Conservation (phyloP, 2,113 vertebrate species). For the Boulengeromyrus knoepffleri region DNA sequence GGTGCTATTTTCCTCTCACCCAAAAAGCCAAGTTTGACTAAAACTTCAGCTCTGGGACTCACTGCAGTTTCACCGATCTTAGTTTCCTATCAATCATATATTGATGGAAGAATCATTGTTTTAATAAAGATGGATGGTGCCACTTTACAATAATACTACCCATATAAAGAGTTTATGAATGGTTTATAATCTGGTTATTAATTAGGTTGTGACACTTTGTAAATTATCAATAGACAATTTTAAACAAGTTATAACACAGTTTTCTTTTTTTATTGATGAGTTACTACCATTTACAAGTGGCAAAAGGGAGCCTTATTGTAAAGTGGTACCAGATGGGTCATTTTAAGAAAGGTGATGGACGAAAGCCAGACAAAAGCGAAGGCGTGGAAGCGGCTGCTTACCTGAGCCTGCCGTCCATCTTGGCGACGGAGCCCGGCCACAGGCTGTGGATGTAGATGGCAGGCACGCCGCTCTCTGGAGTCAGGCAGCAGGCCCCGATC, state of each 20-base stretch:
- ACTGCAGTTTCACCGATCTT: background rate
- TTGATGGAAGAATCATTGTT: background rate
- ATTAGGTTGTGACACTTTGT: no score
- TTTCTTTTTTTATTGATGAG: no score
- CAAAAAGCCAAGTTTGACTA: background rate
- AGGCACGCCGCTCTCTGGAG: conserved; percentile 74
- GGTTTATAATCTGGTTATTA: no score
- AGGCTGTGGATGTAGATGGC: conserved; percentile 94
- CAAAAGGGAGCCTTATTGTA: background rate
- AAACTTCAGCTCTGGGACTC: background rate
- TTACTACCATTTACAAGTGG: no score
- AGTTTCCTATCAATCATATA: background rate
- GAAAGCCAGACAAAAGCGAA: background rate
- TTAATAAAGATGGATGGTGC: background rate
- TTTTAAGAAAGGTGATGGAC: background rate
- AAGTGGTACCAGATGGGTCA: background rate
- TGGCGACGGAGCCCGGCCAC: conserved; percentile 86
- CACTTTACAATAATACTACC: background rate
- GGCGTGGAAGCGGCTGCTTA: conserved; percentile 38
- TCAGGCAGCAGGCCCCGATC: conserved; percentile 86
- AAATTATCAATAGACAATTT: no score
- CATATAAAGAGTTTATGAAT: no score
- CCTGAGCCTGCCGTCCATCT: conserved; percentile 92
- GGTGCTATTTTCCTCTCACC: background rate
- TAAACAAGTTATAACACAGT: no score